These are phyloP conservation scores for Ricordea florida DNA, from an alignment of 92 coral and sea anemone genomes.

Conservation along the genomic window DNA sequence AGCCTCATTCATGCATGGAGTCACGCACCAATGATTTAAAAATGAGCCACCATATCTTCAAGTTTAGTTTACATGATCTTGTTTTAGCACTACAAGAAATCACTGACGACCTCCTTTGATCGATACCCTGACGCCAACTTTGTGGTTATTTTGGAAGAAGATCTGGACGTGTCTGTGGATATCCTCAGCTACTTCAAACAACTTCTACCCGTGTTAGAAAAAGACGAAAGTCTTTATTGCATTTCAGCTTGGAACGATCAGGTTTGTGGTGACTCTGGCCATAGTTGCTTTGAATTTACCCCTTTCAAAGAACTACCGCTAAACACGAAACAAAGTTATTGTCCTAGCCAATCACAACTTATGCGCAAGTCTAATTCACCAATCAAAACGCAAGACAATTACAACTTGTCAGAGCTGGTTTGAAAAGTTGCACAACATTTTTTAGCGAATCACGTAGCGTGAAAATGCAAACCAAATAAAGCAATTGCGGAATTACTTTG, in stretches of 20 bases:
- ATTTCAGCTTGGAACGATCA: conserved; percentile 99
- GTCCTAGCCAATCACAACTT: too few relatives aligned
- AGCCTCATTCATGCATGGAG: too few relatives aligned
- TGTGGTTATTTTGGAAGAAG: conserved; percentile 91
- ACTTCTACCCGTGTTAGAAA: conserved; percentile 85
- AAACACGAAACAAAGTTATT: too few relatives aligned
- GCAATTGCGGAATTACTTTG: too few relatives aligned
- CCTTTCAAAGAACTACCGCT: too few relatives aligned
- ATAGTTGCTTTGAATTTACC: too few relatives aligned
- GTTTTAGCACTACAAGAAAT: conserved; percentile 87
- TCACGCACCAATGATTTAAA: not conserved
- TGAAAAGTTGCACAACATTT: too few relatives aligned
- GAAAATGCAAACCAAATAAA: too few relatives aligned
- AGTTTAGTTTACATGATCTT: not conserved
- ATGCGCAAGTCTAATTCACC: too few relatives aligned
- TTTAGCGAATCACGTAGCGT: too few relatives aligned
- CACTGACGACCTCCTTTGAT: conserved; percentile 83
- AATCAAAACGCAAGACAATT: too few relatives aligned
- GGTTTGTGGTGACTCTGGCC: conserved; percentile 52
- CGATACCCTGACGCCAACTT: conserved; percentile 82
- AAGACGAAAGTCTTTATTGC: conserved; percentile 88
- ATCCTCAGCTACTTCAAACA: conserved; percentile 84
- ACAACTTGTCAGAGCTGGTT: too few relatives aligned
- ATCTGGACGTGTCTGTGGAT: conserved; percentile 86
- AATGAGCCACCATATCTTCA: not conserved